These are phyloP conservation scores for Hystrix cristata DNA, from an alignment of 2,113 vertebrate genomes.

Conservation along the genomic window DNA sequence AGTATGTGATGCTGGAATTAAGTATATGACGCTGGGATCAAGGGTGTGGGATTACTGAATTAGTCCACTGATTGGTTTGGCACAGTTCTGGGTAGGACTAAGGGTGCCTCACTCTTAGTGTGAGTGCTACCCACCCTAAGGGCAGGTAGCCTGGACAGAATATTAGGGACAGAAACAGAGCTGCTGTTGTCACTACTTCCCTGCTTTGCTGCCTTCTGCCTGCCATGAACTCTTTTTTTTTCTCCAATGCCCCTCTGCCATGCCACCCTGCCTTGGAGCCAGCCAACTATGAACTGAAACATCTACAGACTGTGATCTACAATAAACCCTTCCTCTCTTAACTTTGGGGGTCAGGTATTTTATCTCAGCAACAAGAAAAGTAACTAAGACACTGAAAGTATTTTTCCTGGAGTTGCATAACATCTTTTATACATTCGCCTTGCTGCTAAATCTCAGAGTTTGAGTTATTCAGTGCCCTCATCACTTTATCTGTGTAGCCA, in stretches of 20 bases:
- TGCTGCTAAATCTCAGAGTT: neutral
- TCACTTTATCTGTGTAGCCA: neutral
- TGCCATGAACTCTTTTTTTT: neutral
- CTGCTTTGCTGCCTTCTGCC: neutral
- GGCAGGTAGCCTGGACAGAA: neutral
- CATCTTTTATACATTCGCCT: neutral
- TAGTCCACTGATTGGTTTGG: neutral
- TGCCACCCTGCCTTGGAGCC: neutral
- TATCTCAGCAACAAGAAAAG: neutral
- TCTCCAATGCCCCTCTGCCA: neutral
- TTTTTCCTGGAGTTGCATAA: neutral
- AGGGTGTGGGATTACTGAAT: neutral
- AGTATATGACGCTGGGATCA: neutral
- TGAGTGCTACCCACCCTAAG: neutral
- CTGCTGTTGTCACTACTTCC: neutral
- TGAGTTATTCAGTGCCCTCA: neutral
- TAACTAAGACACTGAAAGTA: neutral
- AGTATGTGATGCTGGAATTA: neutral
- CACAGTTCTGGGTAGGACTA: neutral
- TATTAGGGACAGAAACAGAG: neutral
- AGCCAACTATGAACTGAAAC: neutral
- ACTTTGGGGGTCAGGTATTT: neutral
- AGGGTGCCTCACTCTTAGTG: neutral
- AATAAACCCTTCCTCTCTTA: neutral
- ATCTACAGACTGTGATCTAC: neutral